Percentiles rank a stretch among this genome's conserved stretches.
Conservation (phyloP, 2,888 invertebrate genomes). For the Nomada fucata region DNA sequence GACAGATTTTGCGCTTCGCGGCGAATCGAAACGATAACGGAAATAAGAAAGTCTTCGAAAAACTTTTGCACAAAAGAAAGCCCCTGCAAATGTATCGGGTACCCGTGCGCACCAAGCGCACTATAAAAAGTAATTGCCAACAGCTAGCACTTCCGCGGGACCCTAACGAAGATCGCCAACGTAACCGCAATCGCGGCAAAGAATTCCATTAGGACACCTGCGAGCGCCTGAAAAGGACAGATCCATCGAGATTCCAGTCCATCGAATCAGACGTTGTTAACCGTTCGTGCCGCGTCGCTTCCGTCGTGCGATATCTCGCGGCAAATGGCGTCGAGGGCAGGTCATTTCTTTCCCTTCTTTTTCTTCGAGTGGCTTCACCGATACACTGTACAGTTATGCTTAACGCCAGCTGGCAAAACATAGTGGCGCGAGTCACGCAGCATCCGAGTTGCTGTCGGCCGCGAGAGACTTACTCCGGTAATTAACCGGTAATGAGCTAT, state of each 20-base stretch:
- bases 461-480: constrained; percentile 73
- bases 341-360: no score
- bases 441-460: constrained; percentile 69
- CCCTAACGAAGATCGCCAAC: no score
- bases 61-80: no score
- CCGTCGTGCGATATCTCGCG: constrained; percentile 22
- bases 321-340: not conserved
- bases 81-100: no score
- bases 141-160: no score
- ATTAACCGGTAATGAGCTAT: constrained; percentile 80
- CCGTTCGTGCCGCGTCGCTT: constrained; percentile 1
- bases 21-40: no score
- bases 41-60: no score
- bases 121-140: no score
- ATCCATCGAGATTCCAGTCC: constrained; percentile 22
- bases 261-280: constrained; percentile 12
- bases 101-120: no score
- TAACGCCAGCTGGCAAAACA: constrained; percentile 69
- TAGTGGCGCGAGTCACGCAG: constrained; percentile 72
- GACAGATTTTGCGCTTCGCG: no score
- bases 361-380: not conserved
- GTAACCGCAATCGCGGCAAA: no score
- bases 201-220: constrained; percentile 1
- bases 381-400: constrained; percentile 71
- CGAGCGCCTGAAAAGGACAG: constrained; percentile 15